A percentile compares a stretch with the other conserved stretches of the same genome.
These are phyloP conservation scores for Synchiropus splendidus DNA, from an alignment of 2,113 vertebrate species.

Conservation along the genomic window DNA sequence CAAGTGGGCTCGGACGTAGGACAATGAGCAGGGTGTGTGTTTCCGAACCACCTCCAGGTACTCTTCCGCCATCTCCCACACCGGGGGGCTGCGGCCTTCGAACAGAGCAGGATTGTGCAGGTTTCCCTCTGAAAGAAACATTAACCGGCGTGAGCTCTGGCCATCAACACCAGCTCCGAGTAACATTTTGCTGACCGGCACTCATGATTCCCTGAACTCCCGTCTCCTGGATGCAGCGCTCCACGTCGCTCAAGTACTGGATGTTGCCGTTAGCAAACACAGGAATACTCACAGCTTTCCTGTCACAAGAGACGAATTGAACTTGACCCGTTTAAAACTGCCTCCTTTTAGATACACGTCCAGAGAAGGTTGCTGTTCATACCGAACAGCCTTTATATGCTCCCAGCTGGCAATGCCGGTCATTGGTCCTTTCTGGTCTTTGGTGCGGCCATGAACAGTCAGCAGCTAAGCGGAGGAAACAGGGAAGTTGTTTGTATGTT, in stretches of 20 bases:
- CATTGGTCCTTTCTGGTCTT: slow-evolving; percentile 91
- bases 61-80: slow-evolving; percentile 96
- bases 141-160: background rate
- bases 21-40: slow-evolving; percentile 83
- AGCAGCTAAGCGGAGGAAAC: slow-evolving; percentile 82
- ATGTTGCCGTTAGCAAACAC: slow-evolving; percentile 97
- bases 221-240: slow-evolving; percentile 83
- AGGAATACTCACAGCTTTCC: slow-evolving; percentile 84
- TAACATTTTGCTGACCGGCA: slow-evolving; percentile 68
- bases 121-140: slow-evolving; percentile 76
- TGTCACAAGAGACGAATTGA: slow-evolving; percentile 44
- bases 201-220: slow-evolving; percentile 94
- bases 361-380: slow-evolving; percentile 16
- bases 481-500: too few relatives aligned
- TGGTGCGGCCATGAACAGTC: slow-evolving; percentile 91
- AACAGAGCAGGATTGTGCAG: slow-evolving; percentile 95
- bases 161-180: background rate
- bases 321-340: too few relatives aligned
- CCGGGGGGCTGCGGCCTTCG: slow-evolving; percentile 80
- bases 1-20: slow-evolving; percentile 87
- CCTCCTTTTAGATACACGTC: too few relatives aligned
- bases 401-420: slow-evolving; percentile 87
- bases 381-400: slow-evolving; percentile 90
- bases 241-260: slow-evolving; percentile 83
- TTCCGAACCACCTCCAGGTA: slow-evolving; percentile 82